A percentile compares a stretch with the other conserved stretches of the same genome.
These are phyloP conservation scores for Delphinus delphis DNA, from an alignment of 2,113 vertebrate genomes.

Conservation along the genomic window DNA sequence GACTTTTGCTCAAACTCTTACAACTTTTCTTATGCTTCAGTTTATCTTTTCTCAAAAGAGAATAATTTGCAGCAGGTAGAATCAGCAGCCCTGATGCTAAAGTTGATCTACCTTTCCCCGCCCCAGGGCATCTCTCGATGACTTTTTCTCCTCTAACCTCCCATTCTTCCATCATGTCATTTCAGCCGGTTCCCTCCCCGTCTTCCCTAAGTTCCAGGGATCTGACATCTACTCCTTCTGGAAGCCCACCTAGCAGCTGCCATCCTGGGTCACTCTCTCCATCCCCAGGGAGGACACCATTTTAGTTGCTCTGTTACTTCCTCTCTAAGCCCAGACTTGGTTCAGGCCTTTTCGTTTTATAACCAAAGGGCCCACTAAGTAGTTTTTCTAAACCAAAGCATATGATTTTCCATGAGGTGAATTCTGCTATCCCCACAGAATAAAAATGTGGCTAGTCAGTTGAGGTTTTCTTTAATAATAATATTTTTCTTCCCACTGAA, in stretches of 20 bases:
- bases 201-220: not conserved
- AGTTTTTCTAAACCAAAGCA: constrained; percentile 43
- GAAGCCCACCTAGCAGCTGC: not conserved
- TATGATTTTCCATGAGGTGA: constrained; percentile 40
- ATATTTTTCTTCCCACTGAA: constrained; percentile 41
- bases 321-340: not conserved
- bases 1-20: not conserved
- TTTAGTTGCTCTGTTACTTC: not conserved
- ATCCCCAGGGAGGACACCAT: not conserved
- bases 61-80: not conserved
- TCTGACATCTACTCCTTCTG: not conserved
- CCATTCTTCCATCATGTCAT: not conserved
- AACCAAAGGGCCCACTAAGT: not conserved
- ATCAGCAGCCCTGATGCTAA: not conserved
- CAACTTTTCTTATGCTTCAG: not conserved
- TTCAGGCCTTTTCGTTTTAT: not conserved
- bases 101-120: not conserved
- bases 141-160: not conserved
- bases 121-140: not conserved
- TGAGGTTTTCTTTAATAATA: constrained; percentile 46
- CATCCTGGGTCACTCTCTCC: not conserved
- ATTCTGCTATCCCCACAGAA: not conserved
- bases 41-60: not conserved
- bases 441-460: not conserved
- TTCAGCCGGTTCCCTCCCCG: not conserved